These are phyloP conservation scores for Hirudinaria manillensis DNA, from an alignment of 2,888 invertebrate species.

Conservation along the genomic window DNA sequence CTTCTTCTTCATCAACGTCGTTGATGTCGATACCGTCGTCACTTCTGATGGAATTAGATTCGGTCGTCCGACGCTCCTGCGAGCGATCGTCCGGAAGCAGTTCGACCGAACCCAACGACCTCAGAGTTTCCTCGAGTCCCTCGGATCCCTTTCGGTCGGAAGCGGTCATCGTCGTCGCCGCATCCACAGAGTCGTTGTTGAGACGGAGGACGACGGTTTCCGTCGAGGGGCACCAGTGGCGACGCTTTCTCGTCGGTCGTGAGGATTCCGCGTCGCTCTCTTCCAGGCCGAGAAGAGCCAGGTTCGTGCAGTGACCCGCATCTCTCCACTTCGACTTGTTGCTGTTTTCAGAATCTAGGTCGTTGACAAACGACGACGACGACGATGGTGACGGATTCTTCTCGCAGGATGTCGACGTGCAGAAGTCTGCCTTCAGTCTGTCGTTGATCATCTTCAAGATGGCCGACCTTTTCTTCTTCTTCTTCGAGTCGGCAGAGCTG, in stretches of 20 bases:
- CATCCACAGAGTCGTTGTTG: background rate
- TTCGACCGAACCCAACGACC: too few species aligned
- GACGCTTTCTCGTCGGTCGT: background rate
- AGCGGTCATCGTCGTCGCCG: background rate
- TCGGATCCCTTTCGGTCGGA: too few species aligned
- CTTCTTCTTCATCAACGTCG: constrained; percentile 4
- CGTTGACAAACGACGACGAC: too few species aligned
- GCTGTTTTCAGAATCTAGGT: background rate
- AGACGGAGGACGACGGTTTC: background rate
- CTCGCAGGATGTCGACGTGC: background rate
- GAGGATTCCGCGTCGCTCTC: background rate
- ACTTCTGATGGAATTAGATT: too few species aligned
- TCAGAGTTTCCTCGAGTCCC: too few species aligned
- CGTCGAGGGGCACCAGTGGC: background rate
- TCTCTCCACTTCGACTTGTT: constrained; percentile 2
- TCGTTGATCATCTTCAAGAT: background rate
- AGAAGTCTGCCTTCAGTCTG: background rate
- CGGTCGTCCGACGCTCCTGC: too few species aligned
- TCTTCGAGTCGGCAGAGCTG: too few species aligned
- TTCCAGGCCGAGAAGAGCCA: background rate
- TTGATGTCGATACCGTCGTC: background rate
- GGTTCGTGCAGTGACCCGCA: constrained; percentile 4
- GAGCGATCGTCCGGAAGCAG: too few species aligned
- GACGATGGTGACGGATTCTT: background rate
- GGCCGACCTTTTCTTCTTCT: background rate